Base-by-base conservation (phyloP, 2,888 invertebrate species). In the Sinohyriopsis cumingii region DNA sequence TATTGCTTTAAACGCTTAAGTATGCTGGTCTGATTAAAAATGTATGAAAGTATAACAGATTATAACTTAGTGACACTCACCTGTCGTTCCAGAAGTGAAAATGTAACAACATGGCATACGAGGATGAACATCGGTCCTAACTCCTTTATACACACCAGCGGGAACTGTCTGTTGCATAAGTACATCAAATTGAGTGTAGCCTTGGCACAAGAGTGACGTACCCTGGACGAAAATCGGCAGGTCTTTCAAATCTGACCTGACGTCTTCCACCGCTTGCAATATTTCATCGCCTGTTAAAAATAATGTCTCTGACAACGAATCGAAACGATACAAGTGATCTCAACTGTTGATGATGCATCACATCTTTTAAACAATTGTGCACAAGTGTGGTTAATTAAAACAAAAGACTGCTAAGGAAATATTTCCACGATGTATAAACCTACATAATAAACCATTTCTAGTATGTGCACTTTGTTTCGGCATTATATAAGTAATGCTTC, bases 81-180 rank as follows among this genome's bases (percentile, higher is more conserved):
- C 88, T 75, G 88, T 87, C 2, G 87, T 88, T 56, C 88, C 88
- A 59, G 98, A 98, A 0, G 99, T 99, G 90, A 97, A 99, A 87
- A 99, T 98, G 87, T 98, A 99, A 60, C 97, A 92, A 66, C 98
- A 91, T 4, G 88, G 84, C 60, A 86, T 88, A 2, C 68, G 65
- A 6, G 70, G 1, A 9, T 72, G 69, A 28, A 85, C 55, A 3
- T 53, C 72, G 25, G 68, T 63, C 62, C 86, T 69, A 15, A 77
- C 65, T 25, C 61, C 71, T 60, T 69, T 71, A 62, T 75, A 74
- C 22, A 83, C 70, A 19, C 76, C 73, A 45, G 73, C 74, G 22
- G 77, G 79, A 0, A 78, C 60, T 1, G 86, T 68, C 18, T 33
- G 24, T 12, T 68, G 33, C 80, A 86, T 79, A 18, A 84, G 67